phyloP scores from a whole-genome alignment of 2,888 invertebrate species.

The Amiota mariae region DNA sequence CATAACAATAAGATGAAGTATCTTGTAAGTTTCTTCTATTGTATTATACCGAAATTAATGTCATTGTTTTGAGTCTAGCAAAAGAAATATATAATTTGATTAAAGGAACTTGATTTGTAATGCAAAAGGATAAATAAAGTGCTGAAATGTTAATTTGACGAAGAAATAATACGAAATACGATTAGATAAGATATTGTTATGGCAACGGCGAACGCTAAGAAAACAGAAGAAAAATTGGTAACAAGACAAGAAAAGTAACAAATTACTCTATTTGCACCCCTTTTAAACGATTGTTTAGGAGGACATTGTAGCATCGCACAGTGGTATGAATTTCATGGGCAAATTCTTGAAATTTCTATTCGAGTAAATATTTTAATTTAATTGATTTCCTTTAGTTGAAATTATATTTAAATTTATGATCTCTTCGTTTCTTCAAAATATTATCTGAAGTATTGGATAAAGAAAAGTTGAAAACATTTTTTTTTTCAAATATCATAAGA shows the following conservation, averaged over 20 bases:
- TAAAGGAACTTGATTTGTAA: not conserved
- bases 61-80: constrained; percentile 41
- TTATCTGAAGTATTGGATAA: no score
- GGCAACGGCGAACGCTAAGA: constrained; percentile 29
- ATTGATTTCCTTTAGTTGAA: no score
- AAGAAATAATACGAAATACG: constrained; percentile 66
- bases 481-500: no score
- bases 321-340: constrained; percentile 36
- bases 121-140: constrained; percentile 44
- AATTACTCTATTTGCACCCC: constrained; percentile 68
- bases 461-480: no score
- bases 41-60: constrained; percentile 35
- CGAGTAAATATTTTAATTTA: no score
- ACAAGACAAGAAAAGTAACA: constrained; percentile 56
- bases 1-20: no score
- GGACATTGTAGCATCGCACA: constrained; percentile 22
- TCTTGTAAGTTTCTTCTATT: constrained; percentile 1
- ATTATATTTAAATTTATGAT: no score
- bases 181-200: constrained; percentile 65
- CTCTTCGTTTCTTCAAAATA: no score
- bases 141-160: constrained; percentile 66
- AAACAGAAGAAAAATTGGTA: constrained; percentile 4
- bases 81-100: constrained; percentile 23
- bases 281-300: constrained; percentile 38
- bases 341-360: not conserved